phyloP scores from a whole-genome alignment of 2,113 vertebrate species.

The Phrynosoma blainvillii region DNA sequence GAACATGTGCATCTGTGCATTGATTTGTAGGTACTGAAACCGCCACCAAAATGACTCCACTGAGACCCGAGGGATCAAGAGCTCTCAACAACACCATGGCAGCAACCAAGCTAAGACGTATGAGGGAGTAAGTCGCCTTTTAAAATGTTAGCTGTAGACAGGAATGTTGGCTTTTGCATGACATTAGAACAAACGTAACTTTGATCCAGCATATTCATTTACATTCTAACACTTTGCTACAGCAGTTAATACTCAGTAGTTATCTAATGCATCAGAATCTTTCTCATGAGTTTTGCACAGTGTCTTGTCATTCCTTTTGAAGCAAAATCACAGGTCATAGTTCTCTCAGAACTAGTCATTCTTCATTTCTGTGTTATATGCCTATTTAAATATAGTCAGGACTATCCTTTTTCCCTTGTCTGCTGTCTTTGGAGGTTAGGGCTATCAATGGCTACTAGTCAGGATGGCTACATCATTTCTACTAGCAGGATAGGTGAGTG shows the following conservation, averaged over 20 bases:
- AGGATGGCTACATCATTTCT: too few species aligned
- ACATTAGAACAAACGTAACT: slow-evolving; percentile 12
- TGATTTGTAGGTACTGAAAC: slow-evolving; percentile 75
- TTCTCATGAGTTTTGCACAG: slow-evolving; percentile 11
- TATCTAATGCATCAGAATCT: not conserved
- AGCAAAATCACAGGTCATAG: not conserved
- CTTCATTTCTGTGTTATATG: not conserved
- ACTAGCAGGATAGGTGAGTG: too few species aligned
- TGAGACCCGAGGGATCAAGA: slow-evolving; percentile 37
- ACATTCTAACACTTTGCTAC: not conserved
- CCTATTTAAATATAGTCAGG: not conserved
- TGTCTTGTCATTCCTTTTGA: slow-evolving; percentile 14
- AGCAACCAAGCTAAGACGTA: slow-evolving; percentile 69
- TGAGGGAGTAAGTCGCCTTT: slow-evolving; percentile 76
- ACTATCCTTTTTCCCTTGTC: not conserved
- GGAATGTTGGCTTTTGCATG: slow-evolving; percentile 20
- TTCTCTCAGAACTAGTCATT: rapidly evolving
- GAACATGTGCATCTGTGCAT: slow-evolving; percentile 67
- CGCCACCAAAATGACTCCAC: slow-evolving; percentile 54
- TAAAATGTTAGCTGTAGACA: slow-evolving; percentile 5
- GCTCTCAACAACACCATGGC: slow-evolving; percentile 70
- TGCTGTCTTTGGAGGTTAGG: not conserved
- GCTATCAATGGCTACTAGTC: too few species aligned
- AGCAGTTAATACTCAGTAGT: not conserved
- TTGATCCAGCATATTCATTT: not conserved